Base-by-base conservation (phyloP, 2,888 invertebrate species). In the Liodrosophila aerea region DNA sequence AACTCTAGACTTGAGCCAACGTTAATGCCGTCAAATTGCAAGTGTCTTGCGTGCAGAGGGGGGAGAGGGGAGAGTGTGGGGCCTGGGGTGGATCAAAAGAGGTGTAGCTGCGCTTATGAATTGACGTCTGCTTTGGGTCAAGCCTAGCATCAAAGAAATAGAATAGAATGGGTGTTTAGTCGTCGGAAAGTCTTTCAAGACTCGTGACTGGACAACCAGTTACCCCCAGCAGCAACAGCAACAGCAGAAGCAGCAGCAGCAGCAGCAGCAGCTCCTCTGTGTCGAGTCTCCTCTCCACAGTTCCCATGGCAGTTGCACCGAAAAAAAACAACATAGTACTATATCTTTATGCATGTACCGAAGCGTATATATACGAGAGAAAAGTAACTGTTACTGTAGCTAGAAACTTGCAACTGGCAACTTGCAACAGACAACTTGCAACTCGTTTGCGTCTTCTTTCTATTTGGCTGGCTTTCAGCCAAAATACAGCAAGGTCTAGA, bases 331-430 rank as follows among this genome's bases (percentile, higher is more conserved):
- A n/a, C n/a, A n/a, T 53, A 39, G 63, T 40, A 49, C 22, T 43
- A 53, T 53, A 65, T 45, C 46, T 36, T 41, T 65, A 27, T 50
- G 27, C 34, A 43, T 47, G 33, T 11, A 39, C 37, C 15, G 47
- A 12, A 36, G 15, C 1, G 37, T 9, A 15, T 41, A 46, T 51
- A 45, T 37, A 47, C n/a, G 67, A 45, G 56, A 52, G 53, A 82
- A 82, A 78, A 85, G 83, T 78, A 78, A 78, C 78, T 78, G 78
- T 82, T 78, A 75, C 80, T 81, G 22, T n/a, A n/a, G n/a, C n/a
- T n/a, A 15, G 15, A 8, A 33, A 37, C 47, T 64, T 73, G 43
- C 67, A 67, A 54, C 39, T 11, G 8, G 43, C 27, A 34, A 34
- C 34, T 34, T 34, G 45, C 31, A 39, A 7, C 37, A 13, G 13